These are phyloP conservation scores for Chaenocephalus aceratus DNA, from an alignment of 2,113 vertebrate species.

Conservation along the genomic window DNA sequence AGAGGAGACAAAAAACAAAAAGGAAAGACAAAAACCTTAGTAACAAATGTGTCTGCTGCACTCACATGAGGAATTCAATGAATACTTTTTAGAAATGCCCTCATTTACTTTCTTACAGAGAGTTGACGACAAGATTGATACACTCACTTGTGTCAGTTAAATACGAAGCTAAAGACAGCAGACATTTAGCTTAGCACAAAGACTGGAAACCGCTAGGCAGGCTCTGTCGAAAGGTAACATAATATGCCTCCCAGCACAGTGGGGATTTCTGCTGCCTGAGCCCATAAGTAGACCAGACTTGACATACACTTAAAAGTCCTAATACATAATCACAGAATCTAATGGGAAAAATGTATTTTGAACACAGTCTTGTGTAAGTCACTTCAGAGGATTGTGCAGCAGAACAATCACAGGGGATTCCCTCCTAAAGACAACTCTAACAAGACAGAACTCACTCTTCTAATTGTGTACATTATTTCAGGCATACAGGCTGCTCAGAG, in stretches of 20 bases:
- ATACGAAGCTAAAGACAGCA: background rate
- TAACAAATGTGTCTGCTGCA: background rate
- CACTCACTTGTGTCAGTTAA: background rate
- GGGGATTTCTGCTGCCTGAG: conserved; percentile 46
- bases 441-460: conserved; percentile 72
- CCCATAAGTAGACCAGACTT: conserved; percentile 29
- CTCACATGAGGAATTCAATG: background rate
- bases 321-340: conserved; percentile 22
- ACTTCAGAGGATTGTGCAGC: conserved; percentile 49
- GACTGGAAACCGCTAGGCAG: background rate
- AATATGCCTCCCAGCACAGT: background rate
- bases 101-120: background rate
- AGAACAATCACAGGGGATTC: conserved; percentile 77
- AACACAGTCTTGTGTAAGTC: conserved; percentile 31
- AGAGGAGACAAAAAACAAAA: background rate
- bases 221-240: background rate
- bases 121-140: background rate
- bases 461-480: conserved; percentile 69
- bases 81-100: background rate
- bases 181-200: background rate
- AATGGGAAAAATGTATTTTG: conserved; percentile 24
- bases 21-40: background rate
- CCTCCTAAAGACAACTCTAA: conserved; percentile 73
- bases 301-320: conserved; percentile 15
- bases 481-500: conserved; percentile 57